Base-by-base conservation (phyloP, 1,140 invertebrate genomes). In the Cydia fagiglandana region DNA sequence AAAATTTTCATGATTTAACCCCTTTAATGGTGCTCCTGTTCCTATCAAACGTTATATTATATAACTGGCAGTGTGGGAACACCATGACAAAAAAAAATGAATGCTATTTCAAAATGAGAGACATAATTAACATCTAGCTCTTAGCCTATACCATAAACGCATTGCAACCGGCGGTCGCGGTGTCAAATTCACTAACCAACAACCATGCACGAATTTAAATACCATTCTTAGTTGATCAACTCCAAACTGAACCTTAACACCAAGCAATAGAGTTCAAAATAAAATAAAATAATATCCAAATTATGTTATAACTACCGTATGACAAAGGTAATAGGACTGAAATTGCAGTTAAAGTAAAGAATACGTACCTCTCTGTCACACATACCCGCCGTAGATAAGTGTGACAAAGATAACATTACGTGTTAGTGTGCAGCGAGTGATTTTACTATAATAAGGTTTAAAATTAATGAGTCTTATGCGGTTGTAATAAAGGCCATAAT, bases 181-280 rank as follows among this genome's bases (percentile, higher is more conserved):
- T 70, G 66, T 70, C 66, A 70, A 70, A 70, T 38, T 70, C 66
- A 70, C 66, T 70, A 70, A 70, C 66, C 66, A 20, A 38, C 28
- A 28, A n/a, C 30, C 30, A 70, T 70, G 28, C 30, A 34, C 30
- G 15, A 64, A 64, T 34, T 70, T 70, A 41, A 70, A 70, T n/a
- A 24, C 34, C 30, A 38, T 45, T 45, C 15, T 3, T 38, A 20
- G 12, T 5, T 30, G 0, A 64, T 5, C 12, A 38, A 34, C 6
- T 1, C n/a, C 64, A 68, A 68, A 34, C 2, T 28, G 12, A 41
- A 45, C 66, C 34, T 38, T 70, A 70, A 9, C 7, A 45, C 38
- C 38, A 10, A 0, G 17, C 30, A 45, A 12, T 70, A 70, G 6
- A 13, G 66, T 3, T 68, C 30, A 68, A 68, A 68, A 38, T 34